phyloP scores from a whole-genome alignment of 2,797 vertebrate genomes.

The Clamator glandarius region DNA sequence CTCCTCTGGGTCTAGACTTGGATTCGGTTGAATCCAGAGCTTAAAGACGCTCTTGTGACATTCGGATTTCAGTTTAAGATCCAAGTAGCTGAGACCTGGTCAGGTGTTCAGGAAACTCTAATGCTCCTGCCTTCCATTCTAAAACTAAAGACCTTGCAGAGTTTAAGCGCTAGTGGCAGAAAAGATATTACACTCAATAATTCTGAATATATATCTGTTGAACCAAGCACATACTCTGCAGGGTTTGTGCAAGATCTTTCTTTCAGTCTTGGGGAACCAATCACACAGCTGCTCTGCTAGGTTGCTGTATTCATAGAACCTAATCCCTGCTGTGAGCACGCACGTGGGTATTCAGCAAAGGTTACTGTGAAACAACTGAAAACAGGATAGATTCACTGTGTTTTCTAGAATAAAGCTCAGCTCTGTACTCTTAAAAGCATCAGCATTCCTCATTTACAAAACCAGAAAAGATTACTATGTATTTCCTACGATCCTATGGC shows the following conservation, averaged over 20 bases:
- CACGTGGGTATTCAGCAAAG: rapidly evolving
- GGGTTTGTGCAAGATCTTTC: not conserved
- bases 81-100: not conserved
- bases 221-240: not conserved
- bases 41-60: not conserved
- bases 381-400: not conserved
- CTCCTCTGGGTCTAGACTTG: not conserved
- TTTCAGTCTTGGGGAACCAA: not conserved
- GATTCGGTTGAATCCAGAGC: not conserved
- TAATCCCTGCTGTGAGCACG: not conserved
- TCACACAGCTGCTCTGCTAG: not conserved
- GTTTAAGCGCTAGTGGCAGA: not conserved
- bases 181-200: not conserved
- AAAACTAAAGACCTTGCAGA: not conserved
- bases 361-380: not conserved
- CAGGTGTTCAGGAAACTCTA: not conserved
- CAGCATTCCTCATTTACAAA: not conserved
- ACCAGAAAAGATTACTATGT: not conserved
- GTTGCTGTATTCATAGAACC: not conserved
- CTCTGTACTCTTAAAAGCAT: not conserved
- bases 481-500: not conserved
- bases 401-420: not conserved
- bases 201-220: not conserved
- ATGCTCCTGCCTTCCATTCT: not conserved
- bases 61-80: not conserved